A percentile compares a stretch with the other conserved stretches of the same genome.
Evolutionary conservation across 2,797 vertebrate species (phyloP).

Genomic region (Pyrocephalus nanus): DNA sequence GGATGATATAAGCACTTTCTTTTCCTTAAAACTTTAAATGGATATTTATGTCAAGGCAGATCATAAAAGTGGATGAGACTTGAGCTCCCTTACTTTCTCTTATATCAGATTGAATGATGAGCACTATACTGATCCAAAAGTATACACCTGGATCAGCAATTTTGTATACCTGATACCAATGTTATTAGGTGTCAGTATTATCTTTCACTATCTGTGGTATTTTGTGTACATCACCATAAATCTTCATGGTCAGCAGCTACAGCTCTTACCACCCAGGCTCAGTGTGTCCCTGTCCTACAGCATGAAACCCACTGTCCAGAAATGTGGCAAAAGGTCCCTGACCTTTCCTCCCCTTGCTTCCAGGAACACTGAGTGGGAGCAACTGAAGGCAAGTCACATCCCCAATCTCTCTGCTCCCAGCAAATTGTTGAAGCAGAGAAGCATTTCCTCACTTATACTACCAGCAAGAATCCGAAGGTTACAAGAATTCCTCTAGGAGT

Average conservation of each 20-base stretch:
- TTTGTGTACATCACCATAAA: not conserved
- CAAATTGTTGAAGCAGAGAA: not conserved
- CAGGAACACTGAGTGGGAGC: not conserved
- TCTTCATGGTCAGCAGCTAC: not conserved
- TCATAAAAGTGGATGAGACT: not conserved
- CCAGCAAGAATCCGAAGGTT: not conserved
- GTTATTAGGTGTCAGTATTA: not conserved
- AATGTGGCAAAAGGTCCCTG: rapidly evolving
- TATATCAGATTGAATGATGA: not conserved
- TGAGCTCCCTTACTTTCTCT: not conserved
- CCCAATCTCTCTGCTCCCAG: not conserved
- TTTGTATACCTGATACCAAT: not conserved
- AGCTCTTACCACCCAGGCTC: not conserved
- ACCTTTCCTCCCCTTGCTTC: rapidly evolving
- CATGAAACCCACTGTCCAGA: not conserved
- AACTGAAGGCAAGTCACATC: not conserved
- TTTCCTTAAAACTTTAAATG: not conserved
- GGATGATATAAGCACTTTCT: not conserved
- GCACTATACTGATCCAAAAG: not conserved
- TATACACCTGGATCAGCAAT: not conserved
- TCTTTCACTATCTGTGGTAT: not conserved
- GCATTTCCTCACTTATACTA: not conserved
- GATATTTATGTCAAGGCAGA: not conserved
- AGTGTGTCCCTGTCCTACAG: not conserved
- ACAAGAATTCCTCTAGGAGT: not conserved